These are phyloP conservation scores for Meandrusa payeni DNA, from an alignment of 2,888 invertebrate genomes.

Conservation along the genomic window DNA sequence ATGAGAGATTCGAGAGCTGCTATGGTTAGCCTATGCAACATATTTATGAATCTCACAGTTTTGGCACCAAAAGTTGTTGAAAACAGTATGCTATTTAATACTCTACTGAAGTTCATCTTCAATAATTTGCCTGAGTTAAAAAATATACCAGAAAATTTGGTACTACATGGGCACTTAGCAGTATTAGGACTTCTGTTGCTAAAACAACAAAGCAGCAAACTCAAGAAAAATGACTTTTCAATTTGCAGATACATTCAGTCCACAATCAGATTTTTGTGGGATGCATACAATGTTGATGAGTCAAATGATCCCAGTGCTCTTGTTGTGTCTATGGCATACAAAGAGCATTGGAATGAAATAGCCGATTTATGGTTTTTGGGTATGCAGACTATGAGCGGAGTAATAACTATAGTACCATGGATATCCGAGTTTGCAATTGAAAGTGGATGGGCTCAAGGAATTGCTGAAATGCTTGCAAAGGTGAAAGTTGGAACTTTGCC, in stretches of 20 bases:
- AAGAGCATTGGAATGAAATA: slow-evolving; percentile 93
- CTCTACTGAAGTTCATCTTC: slow-evolving; percentile 91
- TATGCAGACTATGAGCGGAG: slow-evolving; percentile 94
- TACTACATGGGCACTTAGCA: slow-evolving; percentile 91
- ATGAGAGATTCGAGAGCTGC: slow-evolving; percentile 92
- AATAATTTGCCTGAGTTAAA: slow-evolving; percentile 92
- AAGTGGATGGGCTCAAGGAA: slow-evolving; percentile 96
- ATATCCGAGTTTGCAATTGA: slow-evolving; percentile 94
- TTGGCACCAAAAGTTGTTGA: slow-evolving; percentile 92
- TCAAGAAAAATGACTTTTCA: slow-evolving; percentile 93
- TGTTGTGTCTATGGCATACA: slow-evolving; percentile 92
- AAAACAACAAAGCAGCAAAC: slow-evolving; percentile 90
- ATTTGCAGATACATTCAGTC: slow-evolving; percentile 94
- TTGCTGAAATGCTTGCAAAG: slow-evolving; percentile 89
- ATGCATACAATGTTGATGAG: slow-evolving; percentile 94
- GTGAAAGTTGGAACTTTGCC: slow-evolving; percentile 91
- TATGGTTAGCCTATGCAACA: slow-evolving; percentile 93
- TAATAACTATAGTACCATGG: slow-evolving; percentile 91
- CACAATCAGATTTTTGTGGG: slow-evolving; percentile 95
- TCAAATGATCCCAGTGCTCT: slow-evolving; percentile 90
- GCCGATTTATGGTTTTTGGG: slow-evolving; percentile 96
- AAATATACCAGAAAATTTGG: slow-evolving; percentile 90
- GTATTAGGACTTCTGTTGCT: slow-evolving; percentile 90
- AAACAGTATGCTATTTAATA: slow-evolving; percentile 87
- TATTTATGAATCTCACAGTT: slow-evolving; percentile 95